Evolutionary conservation across 2,797 vertebrate species (phyloP).

Genomic region (Anolis apletophallus): DNA sequence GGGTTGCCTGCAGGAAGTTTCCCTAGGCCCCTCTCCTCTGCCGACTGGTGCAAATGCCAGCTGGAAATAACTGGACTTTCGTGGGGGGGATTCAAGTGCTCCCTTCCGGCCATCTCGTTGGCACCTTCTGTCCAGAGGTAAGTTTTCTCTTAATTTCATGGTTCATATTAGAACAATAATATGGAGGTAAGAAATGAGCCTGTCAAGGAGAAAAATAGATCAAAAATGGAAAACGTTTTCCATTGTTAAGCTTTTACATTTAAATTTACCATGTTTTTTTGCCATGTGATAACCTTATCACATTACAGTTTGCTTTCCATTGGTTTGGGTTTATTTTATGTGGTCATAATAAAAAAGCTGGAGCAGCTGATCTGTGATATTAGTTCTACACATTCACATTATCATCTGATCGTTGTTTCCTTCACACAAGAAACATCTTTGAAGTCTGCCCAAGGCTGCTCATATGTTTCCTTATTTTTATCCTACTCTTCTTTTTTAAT

Average conservation of each 20-base stretch:
- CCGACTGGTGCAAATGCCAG: too few species aligned
- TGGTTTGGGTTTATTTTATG: not conserved
- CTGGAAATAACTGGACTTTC: too few species aligned
- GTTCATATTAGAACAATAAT: not conserved
- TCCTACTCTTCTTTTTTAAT: not conserved
- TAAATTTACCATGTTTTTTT: not conserved
- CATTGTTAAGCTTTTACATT: not conserved
- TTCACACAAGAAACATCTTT: not conserved
- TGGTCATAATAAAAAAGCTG: slow-evolving; percentile 1
- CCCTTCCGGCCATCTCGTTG: too few species aligned
- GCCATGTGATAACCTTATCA: not conserved
- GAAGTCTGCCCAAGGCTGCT: not conserved
- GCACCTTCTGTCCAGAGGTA: too few species aligned
- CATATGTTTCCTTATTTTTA: not conserved
- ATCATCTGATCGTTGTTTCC: not conserved
- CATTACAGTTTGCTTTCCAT: not conserved
- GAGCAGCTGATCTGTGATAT: not conserved
- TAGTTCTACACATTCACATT: not conserved
- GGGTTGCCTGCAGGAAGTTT: too few species aligned
- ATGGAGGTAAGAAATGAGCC: not conserved
- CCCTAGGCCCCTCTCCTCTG: too few species aligned
- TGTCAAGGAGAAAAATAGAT: slow-evolving; percentile 16
- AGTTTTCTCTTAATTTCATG: not conserved
- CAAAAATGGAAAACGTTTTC: slow-evolving; percentile 12
- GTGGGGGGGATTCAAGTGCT: too few species aligned